Evolutionary conservation across 2,113 vertebrate species (phyloP).

Genomic region (Grammomys dolichurus): DNA sequence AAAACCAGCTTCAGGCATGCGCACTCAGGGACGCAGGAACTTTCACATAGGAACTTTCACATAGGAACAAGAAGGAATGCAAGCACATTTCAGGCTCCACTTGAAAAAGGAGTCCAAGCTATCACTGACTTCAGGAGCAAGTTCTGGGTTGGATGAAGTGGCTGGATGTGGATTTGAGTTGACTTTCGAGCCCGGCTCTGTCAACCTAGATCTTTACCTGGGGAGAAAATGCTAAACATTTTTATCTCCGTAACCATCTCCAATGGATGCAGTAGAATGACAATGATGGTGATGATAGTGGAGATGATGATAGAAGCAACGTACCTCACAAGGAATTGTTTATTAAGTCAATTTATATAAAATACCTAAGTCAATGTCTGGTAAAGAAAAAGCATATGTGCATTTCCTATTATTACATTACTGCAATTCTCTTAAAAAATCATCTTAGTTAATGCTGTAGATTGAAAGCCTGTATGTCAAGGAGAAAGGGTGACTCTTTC

Average conservation of each 20-base stretch:
- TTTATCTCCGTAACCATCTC: too few species aligned
- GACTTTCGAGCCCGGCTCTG: not conserved
- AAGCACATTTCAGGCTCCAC: not conserved
- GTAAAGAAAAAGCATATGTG: not conserved
- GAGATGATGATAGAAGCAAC: not conserved
- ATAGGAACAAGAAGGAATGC: not conserved
- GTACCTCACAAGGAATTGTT: not conserved
- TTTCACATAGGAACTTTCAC: not conserved
- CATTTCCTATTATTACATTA: not conserved
- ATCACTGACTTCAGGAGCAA: not conserved
- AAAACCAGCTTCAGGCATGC: not conserved
- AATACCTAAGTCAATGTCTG: not conserved
- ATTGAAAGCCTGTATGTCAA: not conserved
- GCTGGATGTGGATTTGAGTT: not conserved
- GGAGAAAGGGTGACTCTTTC: not conserved
- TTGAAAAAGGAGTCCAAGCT: not conserved
- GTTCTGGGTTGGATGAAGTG: not conserved
- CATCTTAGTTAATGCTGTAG: not conserved
- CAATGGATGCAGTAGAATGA: not conserved
- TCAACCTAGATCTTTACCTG: not conserved
- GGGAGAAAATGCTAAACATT: not conserved
- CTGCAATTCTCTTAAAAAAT: not conserved
- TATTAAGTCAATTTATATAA: not conserved
- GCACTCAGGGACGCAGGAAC: not conserved
- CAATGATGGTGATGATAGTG: not conserved